These are phyloP conservation scores for Mirounga angustirostris DNA, from an alignment of 2,113 vertebrate species.

Conservation along the genomic window DNA sequence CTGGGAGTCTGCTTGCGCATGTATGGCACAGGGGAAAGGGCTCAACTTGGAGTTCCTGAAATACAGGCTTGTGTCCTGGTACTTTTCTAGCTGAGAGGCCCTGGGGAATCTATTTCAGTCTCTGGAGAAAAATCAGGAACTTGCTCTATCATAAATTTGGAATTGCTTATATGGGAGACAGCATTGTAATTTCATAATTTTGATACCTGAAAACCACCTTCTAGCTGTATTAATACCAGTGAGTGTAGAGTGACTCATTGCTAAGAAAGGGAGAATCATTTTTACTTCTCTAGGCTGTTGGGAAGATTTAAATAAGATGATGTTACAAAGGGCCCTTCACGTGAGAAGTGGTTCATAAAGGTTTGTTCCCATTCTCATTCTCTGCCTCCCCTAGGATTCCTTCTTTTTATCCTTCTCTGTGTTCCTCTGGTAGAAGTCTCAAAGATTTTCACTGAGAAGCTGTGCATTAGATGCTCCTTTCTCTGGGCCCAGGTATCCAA, in stretches of 20 bases:
- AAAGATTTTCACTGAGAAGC: background rate
- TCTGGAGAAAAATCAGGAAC: background rate
- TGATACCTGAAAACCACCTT: no score
- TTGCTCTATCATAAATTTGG: background rate
- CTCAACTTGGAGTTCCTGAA: background rate
- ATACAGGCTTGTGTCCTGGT: background rate
- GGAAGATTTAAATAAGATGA: background rate
- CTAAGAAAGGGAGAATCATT: background rate
- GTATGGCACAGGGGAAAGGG: background rate
- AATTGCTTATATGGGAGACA: background rate
- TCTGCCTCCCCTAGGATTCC: background rate
- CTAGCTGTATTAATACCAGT: background rate
- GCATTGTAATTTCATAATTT: background rate
- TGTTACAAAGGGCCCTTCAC: fast-evolving
- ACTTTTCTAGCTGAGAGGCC: background rate
- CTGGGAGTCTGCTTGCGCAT: no score
- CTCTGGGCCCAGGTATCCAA: background rate
- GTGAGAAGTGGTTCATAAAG: background rate
- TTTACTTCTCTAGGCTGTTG: background rate
- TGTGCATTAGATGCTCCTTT: background rate
- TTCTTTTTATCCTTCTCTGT: background rate
- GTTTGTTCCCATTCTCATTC: background rate
- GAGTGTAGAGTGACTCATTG: background rate
- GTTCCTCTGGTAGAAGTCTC: background rate
- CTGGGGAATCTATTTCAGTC: background rate